Percentiles rank a stretch among this genome's conserved stretches.
phyloP scores from a whole-genome alignment of 2,113 vertebrate species.

The Hipposideros armiger region DNA sequence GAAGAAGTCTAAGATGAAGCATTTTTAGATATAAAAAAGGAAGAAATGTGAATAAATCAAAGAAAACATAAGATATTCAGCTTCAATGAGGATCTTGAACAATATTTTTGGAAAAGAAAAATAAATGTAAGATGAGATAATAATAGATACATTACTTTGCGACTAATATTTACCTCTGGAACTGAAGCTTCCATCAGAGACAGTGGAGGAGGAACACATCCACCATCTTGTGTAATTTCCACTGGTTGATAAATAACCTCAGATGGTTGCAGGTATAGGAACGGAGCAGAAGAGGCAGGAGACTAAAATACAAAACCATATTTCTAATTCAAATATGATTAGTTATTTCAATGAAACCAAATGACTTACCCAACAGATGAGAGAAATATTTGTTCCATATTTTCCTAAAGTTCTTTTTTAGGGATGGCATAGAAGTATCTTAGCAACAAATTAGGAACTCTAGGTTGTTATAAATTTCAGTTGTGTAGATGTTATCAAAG shows the following conservation, averaged over 20 bases:
- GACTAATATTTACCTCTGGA: slow-evolving; percentile 86
- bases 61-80: slow-evolving; percentile 5
- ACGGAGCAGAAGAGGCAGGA: slow-evolving; percentile 85
- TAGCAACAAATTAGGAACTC: slow-evolving; percentile 51
- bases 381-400: slow-evolving; percentile 35
- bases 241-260: slow-evolving; percentile 89
- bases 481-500: slow-evolving; percentile 13
- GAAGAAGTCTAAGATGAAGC: slow-evolving; percentile 30
- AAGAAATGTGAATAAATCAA: slow-evolving; percentile 16
- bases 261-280: slow-evolving; percentile 88
- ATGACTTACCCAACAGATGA: slow-evolving; percentile 35
- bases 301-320: slow-evolving; percentile 85
- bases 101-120: slow-evolving; percentile 24
- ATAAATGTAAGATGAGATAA: not conserved
- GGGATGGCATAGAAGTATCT: not conserved
- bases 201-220: slow-evolving; percentile 84
- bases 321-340: slow-evolving; percentile 52
- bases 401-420: slow-evolving; percentile 58
- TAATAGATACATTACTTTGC: slow-evolving; percentile 12
- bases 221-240: slow-evolving; percentile 87
- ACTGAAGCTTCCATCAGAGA: slow-evolving; percentile 87
- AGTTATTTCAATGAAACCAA: slow-evolving; percentile 50
- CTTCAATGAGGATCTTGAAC: not conserved
- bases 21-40: slow-evolving; percentile 17
- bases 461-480: slow-evolving; percentile 36